Conservation (phyloP, 2,113 vertebrate species). For the Fregata magnificens region DNA sequence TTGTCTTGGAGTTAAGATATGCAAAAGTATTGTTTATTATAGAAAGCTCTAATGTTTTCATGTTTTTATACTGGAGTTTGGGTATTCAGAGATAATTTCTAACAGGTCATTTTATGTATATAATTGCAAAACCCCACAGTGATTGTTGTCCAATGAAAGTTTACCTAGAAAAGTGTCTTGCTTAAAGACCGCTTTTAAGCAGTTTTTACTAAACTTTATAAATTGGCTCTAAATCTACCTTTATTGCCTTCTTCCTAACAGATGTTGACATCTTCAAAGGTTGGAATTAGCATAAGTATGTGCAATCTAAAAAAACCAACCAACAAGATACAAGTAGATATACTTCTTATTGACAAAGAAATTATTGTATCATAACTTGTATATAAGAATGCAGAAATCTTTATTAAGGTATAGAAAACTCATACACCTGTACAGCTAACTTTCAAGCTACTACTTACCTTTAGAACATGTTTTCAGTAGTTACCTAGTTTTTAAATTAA, state of each 20-base stretch:
- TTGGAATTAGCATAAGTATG: not conserved
- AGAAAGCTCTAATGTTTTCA: not conserved
- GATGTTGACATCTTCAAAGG: not conserved
- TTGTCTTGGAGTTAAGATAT: not conserved
- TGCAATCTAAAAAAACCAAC: not conserved
- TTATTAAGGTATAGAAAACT: slow-evolving; percentile 17
- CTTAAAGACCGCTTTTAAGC: not conserved
- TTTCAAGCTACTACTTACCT: not conserved
- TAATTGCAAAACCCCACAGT: not conserved
- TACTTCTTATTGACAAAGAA: not conserved
- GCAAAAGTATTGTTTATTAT: not conserved
- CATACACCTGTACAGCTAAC: not conserved
- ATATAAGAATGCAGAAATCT: not conserved
- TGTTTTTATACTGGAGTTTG: not conserved
- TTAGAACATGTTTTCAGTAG: not conserved
- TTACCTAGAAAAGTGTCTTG: not conserved
- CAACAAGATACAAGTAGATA: not conserved
- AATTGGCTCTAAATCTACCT: not conserved
- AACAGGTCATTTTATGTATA: not conserved
- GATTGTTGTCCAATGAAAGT: not conserved
- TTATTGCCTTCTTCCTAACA: not conserved
- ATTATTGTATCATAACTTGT: not conserved
- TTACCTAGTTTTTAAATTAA: not conserved
- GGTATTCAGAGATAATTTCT: not conserved
- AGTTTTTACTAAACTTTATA: not conserved